Evolutionary conservation across 92 coral and sea anemone species (phyloP).

Genomic region (Zoanthus gigantus): DNA sequence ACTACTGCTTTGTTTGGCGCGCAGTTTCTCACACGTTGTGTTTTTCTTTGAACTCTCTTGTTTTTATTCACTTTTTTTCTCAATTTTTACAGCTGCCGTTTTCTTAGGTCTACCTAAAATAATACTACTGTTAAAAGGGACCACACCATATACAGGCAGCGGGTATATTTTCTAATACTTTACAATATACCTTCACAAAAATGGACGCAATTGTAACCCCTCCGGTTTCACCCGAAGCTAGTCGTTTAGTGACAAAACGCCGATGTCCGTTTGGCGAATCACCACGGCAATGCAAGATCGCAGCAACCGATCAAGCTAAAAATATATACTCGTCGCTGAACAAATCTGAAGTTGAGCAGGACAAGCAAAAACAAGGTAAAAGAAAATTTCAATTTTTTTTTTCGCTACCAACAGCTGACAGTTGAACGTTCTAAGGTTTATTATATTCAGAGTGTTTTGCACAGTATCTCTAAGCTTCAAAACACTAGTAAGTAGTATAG

Average conservation of each 20-base stretch:
- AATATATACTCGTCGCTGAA: background rate
- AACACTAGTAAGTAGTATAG: no score
- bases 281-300: conserved; percentile 71
- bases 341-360: conserved; percentile 4
- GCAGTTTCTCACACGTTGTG: background rate
- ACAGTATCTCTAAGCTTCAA: no score
- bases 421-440: no score
- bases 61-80: background rate
- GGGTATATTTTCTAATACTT: background rate
- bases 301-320: conserved; percentile 44
- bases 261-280: conserved; percentile 94
- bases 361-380: background rate
- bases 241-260: conserved; percentile 86
- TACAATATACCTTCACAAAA: background rate
- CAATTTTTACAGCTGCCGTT: background rate
- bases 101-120: background rate
- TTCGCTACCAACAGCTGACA: no score
- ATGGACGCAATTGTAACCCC: conserved; percentile 72
- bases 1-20: conserved; percentile 33
- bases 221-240: conserved; percentile 79
- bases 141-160: background rate
- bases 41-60: background rate
- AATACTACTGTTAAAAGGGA: background rate
- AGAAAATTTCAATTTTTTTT: no score
- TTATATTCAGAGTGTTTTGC: no score